Base-by-base conservation (phyloP, 1,140 invertebrate genomes). In the Lepidotrigona ventralis region DNA sequence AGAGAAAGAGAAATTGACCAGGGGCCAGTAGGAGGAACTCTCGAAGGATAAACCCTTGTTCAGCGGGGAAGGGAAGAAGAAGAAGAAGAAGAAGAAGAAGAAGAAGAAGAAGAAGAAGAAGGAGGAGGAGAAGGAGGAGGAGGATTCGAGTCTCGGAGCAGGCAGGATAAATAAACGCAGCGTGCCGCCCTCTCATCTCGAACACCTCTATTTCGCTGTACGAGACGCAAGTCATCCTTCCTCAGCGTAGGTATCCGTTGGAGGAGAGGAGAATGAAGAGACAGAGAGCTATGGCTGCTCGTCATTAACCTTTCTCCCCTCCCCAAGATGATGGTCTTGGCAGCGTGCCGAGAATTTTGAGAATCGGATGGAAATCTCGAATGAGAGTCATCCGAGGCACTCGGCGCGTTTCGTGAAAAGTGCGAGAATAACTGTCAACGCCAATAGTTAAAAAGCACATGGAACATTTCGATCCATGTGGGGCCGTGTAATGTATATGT, bases 161-260 rank as follows among this genome's bases (percentile, higher is more conserved):
- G 92, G 90, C 91, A 93, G 92, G 92, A 93, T 93, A 93, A 93
- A 93, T 93, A 93, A 93, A 93, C 91, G 92, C 92, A 90, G 92
- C 91, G 88, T 86, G 90, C 92, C 90, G 92, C 92, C 92, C 91
- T 93, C 92, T 93, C 93, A 93, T 93, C 92, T 93, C 86, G 89
- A 87, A 92, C 92, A 91, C 92, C 91, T 93, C 93, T 93, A 92
- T 93, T 92, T 91, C 90, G 86, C 90, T 88, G 73, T 83, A 80
- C 73, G 85, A 83, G 83, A 87, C 77, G 91, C 92, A 92, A 92
- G 92, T 92, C 92, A 92, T 91, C 79, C 81, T 88, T 82, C 81
- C 81, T 85, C 87, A 88, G 85, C 80, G 78, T 39, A 26, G 68
- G 81, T 60, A 89, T 75, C 86, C 75, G 81, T 51, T 3, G 64